These are phyloP conservation scores for Triplophysa siluroides DNA, from an alignment of 2,113 vertebrate species.

Conservation along the genomic window DNA sequence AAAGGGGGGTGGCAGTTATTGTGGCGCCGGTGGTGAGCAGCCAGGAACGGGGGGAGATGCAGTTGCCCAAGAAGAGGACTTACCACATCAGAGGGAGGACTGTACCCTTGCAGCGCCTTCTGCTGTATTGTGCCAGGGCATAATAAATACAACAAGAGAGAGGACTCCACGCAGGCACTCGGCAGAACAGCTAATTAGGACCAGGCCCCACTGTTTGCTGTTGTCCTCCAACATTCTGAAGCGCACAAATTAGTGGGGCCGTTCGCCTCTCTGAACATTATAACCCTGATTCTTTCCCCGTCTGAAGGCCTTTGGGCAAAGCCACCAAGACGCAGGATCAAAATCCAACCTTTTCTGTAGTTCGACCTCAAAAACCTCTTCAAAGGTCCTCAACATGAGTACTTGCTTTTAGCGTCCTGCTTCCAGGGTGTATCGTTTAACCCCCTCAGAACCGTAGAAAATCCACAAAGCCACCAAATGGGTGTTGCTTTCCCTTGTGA, in stretches of 20 bases:
- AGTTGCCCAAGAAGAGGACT: constrained; percentile 47
- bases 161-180: constrained; percentile 50
- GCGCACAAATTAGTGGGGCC: not conserved
- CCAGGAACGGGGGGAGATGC: constrained; percentile 45
- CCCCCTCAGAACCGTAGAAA: constrained; percentile 40
- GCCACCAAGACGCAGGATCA: constrained; percentile 25
- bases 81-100: constrained; percentile 65
- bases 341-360: constrained; percentile 42
- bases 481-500: constrained; percentile 46
- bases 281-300: not conserved
- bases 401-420: constrained; percentile 38
- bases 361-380: constrained; percentile 40
- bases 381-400: constrained; percentile 24
- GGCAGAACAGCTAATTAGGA: constrained; percentile 63
- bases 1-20: constrained; percentile 47
- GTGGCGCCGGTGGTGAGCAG: constrained; percentile 63
- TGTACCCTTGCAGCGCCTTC: constrained; percentile 53
- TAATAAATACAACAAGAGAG: constrained; percentile 55
- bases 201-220: constrained; percentile 60
- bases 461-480: constrained; percentile 42
- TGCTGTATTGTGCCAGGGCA: constrained; percentile 57
- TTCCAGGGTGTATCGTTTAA: constrained; percentile 39
- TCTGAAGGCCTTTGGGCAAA: constrained; percentile 27
- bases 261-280: constrained; percentile 26
- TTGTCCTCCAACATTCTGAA: constrained; percentile 51